phyloP scores from a whole-genome alignment of 2,113 vertebrate species.

The Tiliqua scincoides region DNA sequence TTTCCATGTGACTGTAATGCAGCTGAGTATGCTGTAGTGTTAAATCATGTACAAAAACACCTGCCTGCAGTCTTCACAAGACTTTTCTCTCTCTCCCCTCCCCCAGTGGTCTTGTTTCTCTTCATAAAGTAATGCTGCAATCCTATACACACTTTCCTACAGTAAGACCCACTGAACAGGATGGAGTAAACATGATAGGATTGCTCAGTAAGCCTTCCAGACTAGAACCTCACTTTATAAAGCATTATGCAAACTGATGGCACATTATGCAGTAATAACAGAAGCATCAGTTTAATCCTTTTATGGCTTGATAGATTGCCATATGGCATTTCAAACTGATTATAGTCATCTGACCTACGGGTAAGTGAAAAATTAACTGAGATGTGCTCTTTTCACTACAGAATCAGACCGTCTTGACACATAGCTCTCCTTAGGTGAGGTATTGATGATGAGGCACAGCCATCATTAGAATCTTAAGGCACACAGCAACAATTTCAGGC shows the following conservation, averaged over 20 bases:
- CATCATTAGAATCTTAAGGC: not conserved
- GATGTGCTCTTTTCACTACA: not conserved
- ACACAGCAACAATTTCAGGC: not conserved
- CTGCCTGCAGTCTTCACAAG: not conserved
- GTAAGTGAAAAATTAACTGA: not conserved
- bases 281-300: not conserved
- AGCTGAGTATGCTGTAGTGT: not conserved
- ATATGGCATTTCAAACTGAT: slow-evolving; percentile 15
- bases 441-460: not conserved
- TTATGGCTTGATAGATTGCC: not conserved
- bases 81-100: not conserved
- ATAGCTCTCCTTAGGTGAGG: not conserved
- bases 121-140: too few relatives aligned
- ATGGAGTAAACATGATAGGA: too few relatives aligned
- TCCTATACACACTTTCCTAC: too few relatives aligned
- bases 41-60: not conserved
- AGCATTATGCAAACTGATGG: not conserved
- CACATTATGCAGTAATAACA: not conserved
- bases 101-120: not conserved
- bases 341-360: not conserved
- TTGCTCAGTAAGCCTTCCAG: not conserved
- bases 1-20: not conserved
- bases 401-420: not conserved
- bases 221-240: not conserved
- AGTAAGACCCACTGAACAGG: too few relatives aligned